Base-by-base conservation (phyloP, 2,888 invertebrate species). In the Tinea trinotella region DNA sequence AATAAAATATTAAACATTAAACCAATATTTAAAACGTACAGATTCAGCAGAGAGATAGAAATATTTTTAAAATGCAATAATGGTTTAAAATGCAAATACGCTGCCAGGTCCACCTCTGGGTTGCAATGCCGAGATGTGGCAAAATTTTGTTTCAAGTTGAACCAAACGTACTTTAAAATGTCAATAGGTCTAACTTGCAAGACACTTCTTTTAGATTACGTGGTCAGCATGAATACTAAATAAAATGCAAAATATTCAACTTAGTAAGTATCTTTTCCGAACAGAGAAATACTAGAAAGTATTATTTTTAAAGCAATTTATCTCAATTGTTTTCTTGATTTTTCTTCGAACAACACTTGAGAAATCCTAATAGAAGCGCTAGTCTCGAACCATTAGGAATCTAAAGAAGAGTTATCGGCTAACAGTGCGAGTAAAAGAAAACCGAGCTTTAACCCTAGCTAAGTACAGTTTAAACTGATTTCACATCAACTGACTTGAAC, bases 401-500 rank as follows among this genome's bases (percentile, higher is more conserved):
- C 15, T 46, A 46, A 5, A 24, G 24, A 2, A 50, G 24, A 50
- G 24, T 50, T 50, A 50, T 50, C 50, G 50, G 50, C 12, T 50
- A 24, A 20, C 50, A n/a, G 24, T 12, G 9, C 9, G 18, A 13
- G 50, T 24, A 50, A 20, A 50, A 24, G 50, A 50, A 50, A 50
- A 50, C 19, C 18, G 19, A 24, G 24, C 50, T 50, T 46, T 24
- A 50, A 24, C 50, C 24, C 24, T 19, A 46, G 18, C 50, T 24
- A 24, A 50, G 3, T 50, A 50, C 50, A 50, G 50, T 50, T 50
- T 50, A 24, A 50, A 50, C 46, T 46, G 46, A 19, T 2, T 46
- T 19, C 24, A n/a, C 49, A 24, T 17, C 17, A 3, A 40, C 20
- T 6, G 19, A 12, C 36, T 12, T n/a, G n/a, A 30, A 10, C 4